Percentiles rank a stretch among this genome's conserved stretches.
Conservation (phyloP, 2,113 vertebrate species). For the Hydrochoerus hydrochaeris region DNA sequence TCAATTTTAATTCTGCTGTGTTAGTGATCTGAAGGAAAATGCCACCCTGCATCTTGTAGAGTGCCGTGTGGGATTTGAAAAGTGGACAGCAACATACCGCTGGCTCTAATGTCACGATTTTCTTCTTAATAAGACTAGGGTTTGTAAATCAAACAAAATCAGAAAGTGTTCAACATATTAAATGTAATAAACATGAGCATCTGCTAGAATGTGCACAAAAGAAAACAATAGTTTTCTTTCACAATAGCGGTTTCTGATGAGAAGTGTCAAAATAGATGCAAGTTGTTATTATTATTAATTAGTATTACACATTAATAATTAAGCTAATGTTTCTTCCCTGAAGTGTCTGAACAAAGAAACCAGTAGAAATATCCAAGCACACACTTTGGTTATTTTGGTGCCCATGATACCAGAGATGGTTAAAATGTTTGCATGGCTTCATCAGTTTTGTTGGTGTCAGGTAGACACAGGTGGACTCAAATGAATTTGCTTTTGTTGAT, state of each 20-base stretch:
- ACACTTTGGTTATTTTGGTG: neutral
- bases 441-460: constrained; percentile 55
- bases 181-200: neutral
- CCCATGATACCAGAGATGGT: neutral
- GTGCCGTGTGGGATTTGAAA: constrained; percentile 20
- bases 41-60: neutral
- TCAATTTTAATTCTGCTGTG: constrained; percentile 17
- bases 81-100: neutral
- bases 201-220: constrained; percentile 15
- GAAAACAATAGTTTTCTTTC: neutral
- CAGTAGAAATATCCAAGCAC: constrained; percentile 20
- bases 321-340: neutral
- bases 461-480: constrained; percentile 32
- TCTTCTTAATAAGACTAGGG: neutral
- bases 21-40: constrained; percentile 41
- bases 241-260: neutral
- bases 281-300: neutral
- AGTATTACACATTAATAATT: constrained; percentile 35
- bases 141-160: constrained; percentile 46
- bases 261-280: constrained; percentile 25
- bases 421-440: constrained; percentile 13
- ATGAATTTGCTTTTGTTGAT: constrained; percentile 57
- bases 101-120: neutral
- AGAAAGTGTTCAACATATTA: neutral
- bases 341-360: neutral